Evolutionary conservation across 2,888 invertebrate genomes (phyloP), one percentile per base, ranked within the genome.

Genomic region (Amiota minor): DNA sequence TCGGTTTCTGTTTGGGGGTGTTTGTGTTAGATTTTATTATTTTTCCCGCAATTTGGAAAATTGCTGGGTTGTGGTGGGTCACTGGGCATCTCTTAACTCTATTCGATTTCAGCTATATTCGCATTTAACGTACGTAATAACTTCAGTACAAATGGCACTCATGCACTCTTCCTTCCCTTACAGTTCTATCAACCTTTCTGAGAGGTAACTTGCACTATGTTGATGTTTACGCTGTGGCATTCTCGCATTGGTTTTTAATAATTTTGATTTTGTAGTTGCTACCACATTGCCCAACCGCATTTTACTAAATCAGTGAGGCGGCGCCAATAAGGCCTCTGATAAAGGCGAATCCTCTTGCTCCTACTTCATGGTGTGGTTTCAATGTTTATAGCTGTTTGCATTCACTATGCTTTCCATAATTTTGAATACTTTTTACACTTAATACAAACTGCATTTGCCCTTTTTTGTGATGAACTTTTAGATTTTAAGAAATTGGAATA

Each of bases 201-300:
- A 20, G 59, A 20, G 18, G 16, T 12, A 59, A 59, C 9, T 59
- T 20, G 59, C 18, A 18, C 59, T 9, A 16, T 20, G 20, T 59
- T 59, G 16, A 20, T 79, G 76, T 76, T 75, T 76, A 79, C 76
- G 76, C 75, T 78, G 77, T 64, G 78, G 75, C 77, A 62, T 75
- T 76, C 75, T 75, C 74, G 76, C 80, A 81, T 68, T 79, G 76
- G 74, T 75, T 82, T 83, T 83, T 80, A 77, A 83, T 82, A 84
- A 84, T 84, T 81, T 79, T 75, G 74, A 82, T 76, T 82, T 74
- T 55, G 45, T 62, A 62, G 35, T 62, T 62, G 72, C 73, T 74
- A 73, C 73, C 55, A 45, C 62, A 62, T 11, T 45, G 62, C 16
- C 35, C 62, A 16, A 14, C 62, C 62, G 62, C 62, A 45, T 45